Percentiles rank a stretch among this genome's conserved stretches.
These are phyloP conservation scores for Drosophila navojoa DNA, from an alignment of 1,140 invertebrate genomes.

Conservation along the genomic window DNA sequence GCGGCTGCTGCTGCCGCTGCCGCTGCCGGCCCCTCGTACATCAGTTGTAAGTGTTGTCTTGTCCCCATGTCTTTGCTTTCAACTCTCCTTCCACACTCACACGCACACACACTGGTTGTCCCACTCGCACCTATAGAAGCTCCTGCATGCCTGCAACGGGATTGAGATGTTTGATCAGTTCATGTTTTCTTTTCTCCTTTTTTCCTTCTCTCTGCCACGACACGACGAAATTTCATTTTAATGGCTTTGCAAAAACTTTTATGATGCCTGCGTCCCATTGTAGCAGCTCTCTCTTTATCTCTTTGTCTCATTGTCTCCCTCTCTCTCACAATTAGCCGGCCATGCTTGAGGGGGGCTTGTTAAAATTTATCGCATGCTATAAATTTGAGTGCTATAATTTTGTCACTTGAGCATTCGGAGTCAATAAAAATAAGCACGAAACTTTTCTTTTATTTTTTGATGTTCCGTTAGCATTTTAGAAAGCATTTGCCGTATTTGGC, in stretches of 20 bases:
- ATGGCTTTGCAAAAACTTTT: slow-evolving; percentile 40
- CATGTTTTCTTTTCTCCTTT: not conserved
- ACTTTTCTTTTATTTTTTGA: slow-evolving; percentile 23
- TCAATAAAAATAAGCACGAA: slow-evolving; percentile 61
- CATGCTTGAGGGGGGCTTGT: slow-evolving; percentile 46
- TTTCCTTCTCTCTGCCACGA: not conserved
- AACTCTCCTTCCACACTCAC: not conserved
- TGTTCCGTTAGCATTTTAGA: slow-evolving; percentile 64
- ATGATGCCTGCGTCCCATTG: slow-evolving; percentile 1
- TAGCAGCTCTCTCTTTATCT: not conserved
- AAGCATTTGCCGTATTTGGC: slow-evolving; percentile 44
- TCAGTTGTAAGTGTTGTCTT: slow-evolving; percentile 80
- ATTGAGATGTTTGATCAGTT: slow-evolving; percentile 40
- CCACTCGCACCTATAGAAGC: slow-evolving; percentile 2
- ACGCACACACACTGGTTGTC: not conserved
- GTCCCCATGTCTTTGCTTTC: slow-evolving; percentile 24
- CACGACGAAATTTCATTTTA: slow-evolving; percentile 30
- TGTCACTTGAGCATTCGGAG: slow-evolving; percentile 60
- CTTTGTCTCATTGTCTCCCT: not conserved
- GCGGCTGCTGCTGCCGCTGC: slow-evolving; percentile 33
- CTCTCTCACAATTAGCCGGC: slow-evolving; percentile 42
- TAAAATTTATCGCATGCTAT: slow-evolving; percentile 77
- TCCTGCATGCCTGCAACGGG: slow-evolving; percentile 39
- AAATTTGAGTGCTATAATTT: slow-evolving; percentile 74
- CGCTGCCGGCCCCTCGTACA: slow-evolving; percentile 59